Base-by-base conservation (phyloP, 2,113 vertebrate genomes). In the Chauna torquata region DNA sequence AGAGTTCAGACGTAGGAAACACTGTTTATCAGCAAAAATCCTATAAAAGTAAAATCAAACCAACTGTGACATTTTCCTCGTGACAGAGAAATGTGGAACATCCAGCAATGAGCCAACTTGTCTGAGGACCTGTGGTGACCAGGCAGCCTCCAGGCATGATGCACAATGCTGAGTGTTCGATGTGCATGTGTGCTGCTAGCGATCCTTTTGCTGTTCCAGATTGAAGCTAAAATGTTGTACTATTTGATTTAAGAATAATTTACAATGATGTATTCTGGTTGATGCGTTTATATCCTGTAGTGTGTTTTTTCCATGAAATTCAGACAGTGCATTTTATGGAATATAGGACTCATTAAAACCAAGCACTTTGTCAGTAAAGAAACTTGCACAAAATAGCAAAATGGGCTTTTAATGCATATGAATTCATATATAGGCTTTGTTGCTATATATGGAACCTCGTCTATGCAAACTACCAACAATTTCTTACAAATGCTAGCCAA, bases 91-190 rank as follows among this genome's bases (percentile, higher is more conserved):
- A 11, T 0, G 7, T 28, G 82, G 24, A 7, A 11, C 7, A 49
- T 55, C 47, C 44, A 55, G 66, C 61, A 55, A 1, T 2, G 44
- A 50, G 54, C 76, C 65, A 34, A 32, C 27, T 17, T 24, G 6
- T 19, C 36, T 38, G 92, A 47, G 52, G 58, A 16, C 11, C 58
- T 1, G 0, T 4, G 12, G 80, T 18, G 64, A 40, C 16, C 40
- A 32, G 50, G 55, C 42, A 87, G 71, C 28, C 49, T 36, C 32
- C 85, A 61, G 70, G 32, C n/a, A 4, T 34, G 11, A 11, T 14
- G 62, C 22, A 1, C 1, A 6, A 25, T 4, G 5, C 44, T 9
- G 40, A 15, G 38, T 12, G 22, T 44, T 54, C 3, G 0, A 36
- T 11, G 18, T 59, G 32, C 25, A 25, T 44, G 7, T 12, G 6